Conservation (phyloP, 2,888 invertebrate species). For the Lycocerus yunnanus region DNA sequence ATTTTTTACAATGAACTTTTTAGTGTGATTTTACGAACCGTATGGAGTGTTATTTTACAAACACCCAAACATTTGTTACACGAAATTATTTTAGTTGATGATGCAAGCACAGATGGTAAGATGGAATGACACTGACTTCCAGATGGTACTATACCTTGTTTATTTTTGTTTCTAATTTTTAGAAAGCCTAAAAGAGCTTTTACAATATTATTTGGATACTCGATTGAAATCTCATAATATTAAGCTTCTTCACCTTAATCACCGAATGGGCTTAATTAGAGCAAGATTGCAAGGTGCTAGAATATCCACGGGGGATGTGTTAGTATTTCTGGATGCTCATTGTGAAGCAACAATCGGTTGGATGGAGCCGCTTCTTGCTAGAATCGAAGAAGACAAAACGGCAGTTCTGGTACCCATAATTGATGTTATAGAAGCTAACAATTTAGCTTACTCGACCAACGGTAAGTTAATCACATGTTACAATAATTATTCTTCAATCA, state of each 20-base stretch:
- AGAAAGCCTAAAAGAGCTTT: slow-evolving; percentile 73
- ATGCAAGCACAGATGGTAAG: slow-evolving; percentile 78
- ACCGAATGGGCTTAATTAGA: slow-evolving; percentile 84
- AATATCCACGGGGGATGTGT: slow-evolving; percentile 76
- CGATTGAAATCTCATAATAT: slow-evolving; percentile 71
- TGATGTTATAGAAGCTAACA: slow-evolving; percentile 86
- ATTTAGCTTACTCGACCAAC: slow-evolving; percentile 73
- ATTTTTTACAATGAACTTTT: slow-evolving; percentile 81
- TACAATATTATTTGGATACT: slow-evolving; percentile 79
- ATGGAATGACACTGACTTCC: background rate
- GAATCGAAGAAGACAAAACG: slow-evolving; percentile 79
- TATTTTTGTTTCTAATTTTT: slow-evolving; percentile 32
- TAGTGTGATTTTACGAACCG: slow-evolving; percentile 76
- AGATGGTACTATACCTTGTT: background rate
- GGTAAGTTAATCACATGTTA: slow-evolving; percentile 44
- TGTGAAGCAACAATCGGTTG: slow-evolving; percentile 83
- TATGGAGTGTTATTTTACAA: slow-evolving; percentile 87
- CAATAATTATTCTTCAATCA: too few relatives aligned
- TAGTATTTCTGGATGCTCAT: slow-evolving; percentile 90
- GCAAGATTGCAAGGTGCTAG: slow-evolving; percentile 89
- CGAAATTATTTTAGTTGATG: slow-evolving; percentile 95
- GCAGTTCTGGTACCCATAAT: slow-evolving; percentile 93
- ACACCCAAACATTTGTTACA: slow-evolving; percentile 73
- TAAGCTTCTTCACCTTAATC: slow-evolving; percentile 72
- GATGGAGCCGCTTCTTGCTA: slow-evolving; percentile 86